Conservation (phyloP, 2,113 vertebrate species). For the Hylia prasina region DNA sequence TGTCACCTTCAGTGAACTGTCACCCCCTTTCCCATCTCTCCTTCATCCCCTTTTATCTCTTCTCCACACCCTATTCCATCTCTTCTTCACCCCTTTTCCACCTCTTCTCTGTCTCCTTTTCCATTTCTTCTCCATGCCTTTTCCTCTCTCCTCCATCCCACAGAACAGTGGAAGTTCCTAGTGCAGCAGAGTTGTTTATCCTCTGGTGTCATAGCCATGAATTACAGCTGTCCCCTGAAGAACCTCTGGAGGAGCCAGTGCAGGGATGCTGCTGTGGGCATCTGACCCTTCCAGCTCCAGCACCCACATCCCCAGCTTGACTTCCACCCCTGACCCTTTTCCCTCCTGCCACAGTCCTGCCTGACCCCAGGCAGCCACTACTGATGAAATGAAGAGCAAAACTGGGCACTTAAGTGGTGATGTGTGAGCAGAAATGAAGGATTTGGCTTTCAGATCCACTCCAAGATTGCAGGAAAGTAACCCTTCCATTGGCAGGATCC, state of each 20-base stretch:
- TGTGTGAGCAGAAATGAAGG: not conserved
- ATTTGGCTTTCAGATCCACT: not conserved
- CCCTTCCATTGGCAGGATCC: not conserved
- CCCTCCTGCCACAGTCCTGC: not conserved
- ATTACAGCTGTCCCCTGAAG: not conserved
- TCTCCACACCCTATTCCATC: not conserved
- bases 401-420: not conserved
- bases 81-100: not conserved
- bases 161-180: not conserved
- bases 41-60: not conserved
- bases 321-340: not conserved
- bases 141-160: not conserved
- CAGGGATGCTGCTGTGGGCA: fast-evolving
- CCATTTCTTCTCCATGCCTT: not conserved
- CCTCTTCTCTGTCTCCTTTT: not conserved
- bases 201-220: not conserved
- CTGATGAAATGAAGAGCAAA: not conserved
- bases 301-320: fast-evolving
- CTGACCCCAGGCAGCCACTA: not conserved
- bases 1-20: not conserved
- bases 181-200: not conserved
- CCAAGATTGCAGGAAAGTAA: not conserved
- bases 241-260: not conserved
- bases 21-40: not conserved
- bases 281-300: not conserved